Evolutionary conservation across 1,140 invertebrate species (phyloP), one percentile per base, ranked within the genome.

Genomic region (Ostrea edulis): DNA sequence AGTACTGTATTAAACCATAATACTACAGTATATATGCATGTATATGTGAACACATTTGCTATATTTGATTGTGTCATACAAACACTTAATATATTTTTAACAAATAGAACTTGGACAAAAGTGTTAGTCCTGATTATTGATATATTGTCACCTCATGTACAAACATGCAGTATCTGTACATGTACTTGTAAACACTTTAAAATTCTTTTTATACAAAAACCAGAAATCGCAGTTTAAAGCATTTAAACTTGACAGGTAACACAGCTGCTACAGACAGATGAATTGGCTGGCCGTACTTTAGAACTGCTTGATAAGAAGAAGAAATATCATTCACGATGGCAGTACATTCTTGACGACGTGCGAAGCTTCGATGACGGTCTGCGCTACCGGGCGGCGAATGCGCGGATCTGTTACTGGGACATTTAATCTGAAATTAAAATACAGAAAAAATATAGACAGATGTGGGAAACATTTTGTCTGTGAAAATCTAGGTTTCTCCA

Each of bases 281-380:
- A 20, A n/a, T 62, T 20, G 55, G 55, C n/a, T 44, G 35, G 55
- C 14, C 20, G 14, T 62, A n/a, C n/a, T 62, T 62, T n/a, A 20
- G 55, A 62, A n/a, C n/a, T 62, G 14, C 14, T 20, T 62, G 14
- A 62, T 62, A 17, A 62, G n/a, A 62, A 62, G n/a, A 17, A 20
- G 55, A 71, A 25, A 71, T 29, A 9, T 14, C 14, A 9, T 17
- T 77, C 68, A 77, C 8, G 68, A 77, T 7, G 68, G 68, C 68
- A 77, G 44, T 51, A 83, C 12, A 83, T 93, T 90, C 77, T 92
- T 92, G 68, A 93, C 88, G 4, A 91, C 88, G 77, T 93, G 93
- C 7, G 93, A 92, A 25, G 93, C 93, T 77, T 94, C 93, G 7
- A 93, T 84, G 25, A 93, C 91, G 8, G 91, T 92, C 84, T 92